Evolutionary conservation across 2,113 vertebrate genomes (phyloP), one percentile per base, ranked within the genome.

Genomic region (Odocoileus virginianus): DNA sequence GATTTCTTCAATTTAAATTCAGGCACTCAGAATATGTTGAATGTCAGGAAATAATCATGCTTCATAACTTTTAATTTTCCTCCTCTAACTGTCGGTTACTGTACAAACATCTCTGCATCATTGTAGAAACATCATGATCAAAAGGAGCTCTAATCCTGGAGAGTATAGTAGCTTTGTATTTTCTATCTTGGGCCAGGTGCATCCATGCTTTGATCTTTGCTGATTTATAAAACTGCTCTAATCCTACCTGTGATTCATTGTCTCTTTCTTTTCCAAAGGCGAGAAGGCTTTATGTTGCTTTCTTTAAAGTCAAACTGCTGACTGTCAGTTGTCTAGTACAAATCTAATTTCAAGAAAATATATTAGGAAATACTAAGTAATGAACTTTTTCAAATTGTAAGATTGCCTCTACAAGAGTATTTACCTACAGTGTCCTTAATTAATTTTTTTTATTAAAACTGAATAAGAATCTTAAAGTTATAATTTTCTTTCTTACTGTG

Each of bases 301-400:
- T 61, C 13, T 89, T 97, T 74, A 71, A 97, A 96, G 11, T 19
- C 2, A 45, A 76, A 23, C 17, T 97, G 4, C 58, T 91, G 54
- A 28, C 43, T 96, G 15, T 90, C 15, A 7, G 15, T 76, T 95
- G 54, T 43, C 10, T 7, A 84, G 11, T 84, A 92, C 23, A 93
- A 89, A 89, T 40, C 28, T 94, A 89, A 89, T 76, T 98, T 94
- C 0, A 90, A 83, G 36, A 87, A 85, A 95, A 60, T 97, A 88
- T 23, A 2, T 91, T 78, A 52, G 11, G 7, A n/a, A 33, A 30
- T 93, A 89, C 54, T 87, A 95, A 96, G 74, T 36, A 85, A 93
- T 67, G 67, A 87, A 92, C 74, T 74, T 71, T 86, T 58, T 71
- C 40, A 95, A 97, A 97, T 58, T 87, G 23, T n/a, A 36, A 91